phyloP scores from a whole-genome alignment of 2,113 vertebrate species.

The Tenebrosternarchus preto region DNA sequence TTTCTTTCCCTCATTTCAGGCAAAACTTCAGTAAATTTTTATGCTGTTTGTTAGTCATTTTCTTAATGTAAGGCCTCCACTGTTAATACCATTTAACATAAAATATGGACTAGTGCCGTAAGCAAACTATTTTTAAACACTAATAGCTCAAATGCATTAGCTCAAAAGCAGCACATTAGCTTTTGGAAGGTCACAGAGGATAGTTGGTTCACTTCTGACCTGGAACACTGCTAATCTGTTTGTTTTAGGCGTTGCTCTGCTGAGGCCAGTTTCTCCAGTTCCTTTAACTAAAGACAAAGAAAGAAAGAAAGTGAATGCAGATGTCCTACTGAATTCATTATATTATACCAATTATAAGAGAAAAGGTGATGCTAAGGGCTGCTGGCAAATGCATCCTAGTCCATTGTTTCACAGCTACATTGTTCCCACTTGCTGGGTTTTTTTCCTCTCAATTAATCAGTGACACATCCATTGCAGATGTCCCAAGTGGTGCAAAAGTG shows the following conservation, averaged over 20 bases:
- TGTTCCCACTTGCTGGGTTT: neutral
- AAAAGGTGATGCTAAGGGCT: neutral
- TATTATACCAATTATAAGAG: neutral
- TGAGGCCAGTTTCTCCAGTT: slow-evolving; percentile 85
- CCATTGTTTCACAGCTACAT: neutral
- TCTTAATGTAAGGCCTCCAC: neutral
- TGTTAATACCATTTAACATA: slow-evolving; percentile 9
- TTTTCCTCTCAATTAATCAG: neutral
- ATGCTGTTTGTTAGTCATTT: slow-evolving; percentile 8
- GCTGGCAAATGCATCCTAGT: neutral
- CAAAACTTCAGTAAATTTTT: neutral
- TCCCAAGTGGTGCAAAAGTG: neutral
- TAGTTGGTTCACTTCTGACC: slow-evolving; percentile 69
- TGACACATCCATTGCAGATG: neutral
- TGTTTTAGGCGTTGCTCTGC: slow-evolving; percentile 92
- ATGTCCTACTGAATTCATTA: neutral
- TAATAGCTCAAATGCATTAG: slow-evolving; percentile 2
- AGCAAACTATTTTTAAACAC: neutral
- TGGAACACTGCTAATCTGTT: slow-evolving; percentile 82
- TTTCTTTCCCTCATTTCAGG: neutral
- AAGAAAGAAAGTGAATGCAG: neutral
- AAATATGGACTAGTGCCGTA: slow-evolving; percentile 7
- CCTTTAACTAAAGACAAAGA: slow-evolving; percentile 76
- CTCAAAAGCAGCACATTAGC: slow-evolving; percentile 22
- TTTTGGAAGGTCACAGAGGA: slow-evolving; percentile 51